Evolutionary conservation across 2,888 invertebrate genomes (phyloP).

Genomic region (Rhimphoctona megacephalus): DNA sequence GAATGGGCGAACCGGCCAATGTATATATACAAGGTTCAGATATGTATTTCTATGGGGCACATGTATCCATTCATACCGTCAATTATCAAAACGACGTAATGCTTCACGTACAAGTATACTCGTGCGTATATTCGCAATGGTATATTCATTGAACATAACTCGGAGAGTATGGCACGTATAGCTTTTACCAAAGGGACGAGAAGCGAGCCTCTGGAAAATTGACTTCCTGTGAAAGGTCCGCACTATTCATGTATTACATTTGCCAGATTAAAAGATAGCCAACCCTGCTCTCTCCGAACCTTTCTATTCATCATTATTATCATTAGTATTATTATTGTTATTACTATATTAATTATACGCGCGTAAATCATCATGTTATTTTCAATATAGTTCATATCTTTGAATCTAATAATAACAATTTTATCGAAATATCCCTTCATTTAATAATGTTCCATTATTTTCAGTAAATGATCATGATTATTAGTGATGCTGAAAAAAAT

Average conservation of each 20-base stretch:
- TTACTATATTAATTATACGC: not conserved
- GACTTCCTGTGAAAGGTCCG: constrained; percentile 73
- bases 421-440: not conserved
- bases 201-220: constrained; percentile 73
- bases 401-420: not conserved
- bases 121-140: constrained; percentile 28
- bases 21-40: constrained; percentile 28
- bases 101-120: constrained; percentile 30
- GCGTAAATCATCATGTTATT: not conserved
- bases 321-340: constrained; percentile 5
- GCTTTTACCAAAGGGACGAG: constrained; percentile 48
- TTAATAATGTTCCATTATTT: not conserved
- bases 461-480: not conserved
- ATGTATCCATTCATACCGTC: constrained; percentile 78
- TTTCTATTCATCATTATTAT: constrained; percentile 7
- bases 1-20: constrained; percentile 50
- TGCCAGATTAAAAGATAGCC: constrained; percentile 62
- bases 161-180: not conserved
- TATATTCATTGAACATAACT: constrained; percentile 31
- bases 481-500: not conserved
- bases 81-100: constrained; percentile 79
- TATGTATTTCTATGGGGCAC: constrained; percentile 73
- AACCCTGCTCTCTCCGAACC: constrained; percentile 27
- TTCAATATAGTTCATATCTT: not conserved
- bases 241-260: constrained; percentile 54